Base-by-base conservation (phyloP, 2,888 invertebrate species). In the Rotaria magnacalcarata region DNA sequence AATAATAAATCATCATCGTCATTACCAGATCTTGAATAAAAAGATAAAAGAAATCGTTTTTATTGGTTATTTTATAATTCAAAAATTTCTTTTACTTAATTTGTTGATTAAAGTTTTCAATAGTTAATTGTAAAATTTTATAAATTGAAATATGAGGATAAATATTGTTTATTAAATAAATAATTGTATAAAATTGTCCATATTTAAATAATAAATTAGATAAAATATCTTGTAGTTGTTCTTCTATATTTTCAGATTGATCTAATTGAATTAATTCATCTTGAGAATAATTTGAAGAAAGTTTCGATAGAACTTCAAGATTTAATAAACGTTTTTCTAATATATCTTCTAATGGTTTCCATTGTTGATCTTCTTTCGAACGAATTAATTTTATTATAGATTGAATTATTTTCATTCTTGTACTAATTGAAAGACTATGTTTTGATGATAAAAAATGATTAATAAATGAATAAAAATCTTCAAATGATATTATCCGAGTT, bases 211-310 rank as follows among this genome's bases (percentile, higher is more conserved):
- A 67, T 19, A 67, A 19, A 16, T 67, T 27, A 67, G 3, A 34
- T 34, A 67, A 67, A 10, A 67, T 4, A 67, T 67, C 19, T 2
- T 34, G 34, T 67, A 67, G 34, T 67, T 67, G n/a, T 19, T 67
- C 67, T 27, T 34, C 19, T 67, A 67, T 19, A 16, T 19, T 6
- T 5, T 67, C 34, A 19, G n/a, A 67, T 67, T 67, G 67, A 80
- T 80, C 47, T 47, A 80, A 80, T 47, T 47, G 43, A 80, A n/a
- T 47, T 11, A 80, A 47, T 47, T 80, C 80, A 47, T n/a, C n/a
- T 80, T 43, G 24, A 4, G 43, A n/a, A 47, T 47, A 47, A 80
- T 43, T 10, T 80, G 47, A 24, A 10, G n/a, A 43, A 80, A 67
- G 16, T 67, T 67, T 67, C 1, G 4, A 41, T 34, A 67, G 19